Evolutionary conservation across 2,797 vertebrate species (phyloP).

Genomic region (Ctenopoma multispine): DNA sequence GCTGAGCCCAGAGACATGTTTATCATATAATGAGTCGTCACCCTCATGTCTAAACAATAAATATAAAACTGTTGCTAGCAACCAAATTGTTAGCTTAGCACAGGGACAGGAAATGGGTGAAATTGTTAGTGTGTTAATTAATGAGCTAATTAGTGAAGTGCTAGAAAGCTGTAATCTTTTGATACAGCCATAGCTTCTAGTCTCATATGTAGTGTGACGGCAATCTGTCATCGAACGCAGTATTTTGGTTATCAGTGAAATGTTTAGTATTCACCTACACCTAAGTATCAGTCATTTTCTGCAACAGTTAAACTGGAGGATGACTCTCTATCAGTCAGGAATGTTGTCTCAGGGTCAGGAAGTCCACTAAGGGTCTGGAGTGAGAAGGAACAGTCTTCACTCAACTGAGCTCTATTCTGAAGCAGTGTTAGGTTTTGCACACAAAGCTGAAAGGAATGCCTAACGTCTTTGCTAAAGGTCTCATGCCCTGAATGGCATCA

Average conservation of each 20-base stretch:
- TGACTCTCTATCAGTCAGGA: conserved; percentile 43
- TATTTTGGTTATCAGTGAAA: conserved; percentile 41
- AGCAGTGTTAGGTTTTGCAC: conserved; percentile 70
- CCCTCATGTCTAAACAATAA: background rate
- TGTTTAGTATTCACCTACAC: conserved; percentile 40
- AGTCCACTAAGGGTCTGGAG: conserved; percentile 46
- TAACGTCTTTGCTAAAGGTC: conserved; percentile 70
- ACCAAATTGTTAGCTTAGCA: no score
- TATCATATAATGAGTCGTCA: background rate
- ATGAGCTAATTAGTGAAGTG: no score
- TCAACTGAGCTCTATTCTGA: conserved; percentile 65
- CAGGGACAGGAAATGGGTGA: no score
- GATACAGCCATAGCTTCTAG: no score
- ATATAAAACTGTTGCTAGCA: background rate
- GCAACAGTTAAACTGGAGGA: conserved; percentile 31
- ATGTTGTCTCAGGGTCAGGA: conserved; percentile 67
- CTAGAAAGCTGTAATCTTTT: no score
- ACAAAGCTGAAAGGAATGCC: conserved; percentile 71
- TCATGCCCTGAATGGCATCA: conserved; percentile 46
- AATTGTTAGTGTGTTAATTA: no score
- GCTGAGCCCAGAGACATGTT: no score
- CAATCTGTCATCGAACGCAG: background rate
- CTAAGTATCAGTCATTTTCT: conserved; percentile 26
- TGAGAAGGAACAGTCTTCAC: conserved; percentile 65
- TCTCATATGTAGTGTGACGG: no score